Percentiles rank a stretch among this genome's conserved stretches.
Conservation (phyloP, 1,140 invertebrate genomes). For the Acromyrmex heyeri region DNA sequence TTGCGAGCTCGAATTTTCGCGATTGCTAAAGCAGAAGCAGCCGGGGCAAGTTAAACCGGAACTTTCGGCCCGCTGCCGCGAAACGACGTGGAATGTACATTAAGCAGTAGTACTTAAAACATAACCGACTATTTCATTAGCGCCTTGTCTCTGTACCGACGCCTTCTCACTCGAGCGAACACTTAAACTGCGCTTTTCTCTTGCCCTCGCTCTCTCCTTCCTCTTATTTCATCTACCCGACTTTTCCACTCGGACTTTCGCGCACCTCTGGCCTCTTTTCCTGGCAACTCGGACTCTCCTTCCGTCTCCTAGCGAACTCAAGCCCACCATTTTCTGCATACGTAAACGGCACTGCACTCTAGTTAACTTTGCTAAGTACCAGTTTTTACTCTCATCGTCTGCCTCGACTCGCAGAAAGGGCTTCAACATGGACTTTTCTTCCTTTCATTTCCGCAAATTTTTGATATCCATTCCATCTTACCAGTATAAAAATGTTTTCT, state of each 20-base stretch:
- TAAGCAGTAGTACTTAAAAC: slow-evolving; percentile 72
- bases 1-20: slow-evolving; percentile 42
- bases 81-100: slow-evolving; percentile 64
- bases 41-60: slow-evolving; percentile 40
- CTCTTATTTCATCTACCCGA: slow-evolving; percentile 20
- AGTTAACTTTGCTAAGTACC: slow-evolving; percentile 79
- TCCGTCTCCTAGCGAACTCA: slow-evolving; percentile 26
- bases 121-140: slow-evolving; percentile 77
- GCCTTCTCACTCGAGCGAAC: slow-evolving; percentile 46
- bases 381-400: slow-evolving; percentile 76
- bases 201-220: neutral
- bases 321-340: slow-evolving; percentile 77
- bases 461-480: slow-evolving; percentile 36
- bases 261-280: slow-evolving; percentile 67
- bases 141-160: slow-evolving; percentile 66
- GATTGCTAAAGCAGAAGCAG: slow-evolving; percentile 12
- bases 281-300: slow-evolving; percentile 56
- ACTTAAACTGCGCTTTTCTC: slow-evolving; percentile 70
- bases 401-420: slow-evolving; percentile 50
- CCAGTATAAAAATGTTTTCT: slow-evolving; percentile 1
- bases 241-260: slow-evolving; percentile 46
- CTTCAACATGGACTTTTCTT: slow-evolving; percentile 27
- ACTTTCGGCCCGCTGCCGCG: slow-evolving; percentile 46
- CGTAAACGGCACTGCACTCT: slow-evolving; percentile 79
- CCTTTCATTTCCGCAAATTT: slow-evolving; percentile 62